Evolutionary conservation across 2,113 vertebrate species (phyloP).

Genomic region (Phocoena phocoena): DNA sequence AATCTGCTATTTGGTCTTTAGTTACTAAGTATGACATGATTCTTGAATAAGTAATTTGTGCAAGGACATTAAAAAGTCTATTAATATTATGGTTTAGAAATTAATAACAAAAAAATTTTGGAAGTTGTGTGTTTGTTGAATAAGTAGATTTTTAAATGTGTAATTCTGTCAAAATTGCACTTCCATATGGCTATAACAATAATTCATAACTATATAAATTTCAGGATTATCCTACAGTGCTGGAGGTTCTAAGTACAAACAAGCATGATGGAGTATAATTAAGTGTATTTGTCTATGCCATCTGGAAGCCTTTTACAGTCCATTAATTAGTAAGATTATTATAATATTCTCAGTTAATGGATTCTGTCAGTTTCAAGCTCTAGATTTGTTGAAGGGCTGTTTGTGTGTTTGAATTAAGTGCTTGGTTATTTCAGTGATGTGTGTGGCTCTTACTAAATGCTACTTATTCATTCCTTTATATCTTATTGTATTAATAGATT

Average conservation of each 20-base stretch:
- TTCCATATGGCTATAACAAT: not conserved
- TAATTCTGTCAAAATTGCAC: not conserved
- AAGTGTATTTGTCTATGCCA: conserved; percentile 43
- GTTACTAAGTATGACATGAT: not conserved
- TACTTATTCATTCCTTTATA: not conserved
- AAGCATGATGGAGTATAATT: conserved; percentile 47
- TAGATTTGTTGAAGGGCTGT: not conserved
- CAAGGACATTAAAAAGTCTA: not conserved
- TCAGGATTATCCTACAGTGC: not conserved
- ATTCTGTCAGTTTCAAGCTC: conserved; percentile 48
- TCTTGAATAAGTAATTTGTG: not conserved
- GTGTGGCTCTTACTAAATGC: not conserved
- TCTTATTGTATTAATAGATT: not conserved
- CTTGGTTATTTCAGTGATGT: conserved; percentile 22
- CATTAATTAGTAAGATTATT: conserved; percentile 54
- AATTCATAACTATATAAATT: conserved; percentile 20
- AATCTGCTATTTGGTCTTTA: not conserved
- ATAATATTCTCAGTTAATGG: conserved; percentile 50
- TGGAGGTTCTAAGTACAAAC: conserved; percentile 10
- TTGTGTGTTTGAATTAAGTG: conserved; percentile 42
- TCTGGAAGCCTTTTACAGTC: conserved; percentile 41
- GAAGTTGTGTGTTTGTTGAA: not conserved
- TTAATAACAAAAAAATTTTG: not conserved
- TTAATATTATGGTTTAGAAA: not conserved
- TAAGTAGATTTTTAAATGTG: not conserved